These are phyloP conservation scores for Ectemnius cavifrons DNA, from an alignment of 2,888 invertebrate genomes.

Conservation along the genomic window DNA sequence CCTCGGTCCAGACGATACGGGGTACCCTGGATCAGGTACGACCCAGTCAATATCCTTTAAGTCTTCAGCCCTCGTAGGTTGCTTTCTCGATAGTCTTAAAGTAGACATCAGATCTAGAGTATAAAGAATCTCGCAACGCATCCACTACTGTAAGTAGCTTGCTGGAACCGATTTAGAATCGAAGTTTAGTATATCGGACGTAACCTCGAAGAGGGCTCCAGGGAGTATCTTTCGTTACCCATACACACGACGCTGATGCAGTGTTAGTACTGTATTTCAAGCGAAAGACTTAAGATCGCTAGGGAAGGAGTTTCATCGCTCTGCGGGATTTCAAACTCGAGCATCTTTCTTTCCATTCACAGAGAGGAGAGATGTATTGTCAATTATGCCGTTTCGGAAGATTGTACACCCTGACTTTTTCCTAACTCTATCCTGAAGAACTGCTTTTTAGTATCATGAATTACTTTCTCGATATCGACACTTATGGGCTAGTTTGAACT, in stretches of 20 bases:
- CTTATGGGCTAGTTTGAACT: slow-evolving; percentile 38
- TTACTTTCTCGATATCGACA: slow-evolving; percentile 43
- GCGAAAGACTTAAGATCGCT: slow-evolving; percentile 18
- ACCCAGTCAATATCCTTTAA: slow-evolving; percentile 75
- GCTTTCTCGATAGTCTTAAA: slow-evolving; percentile 60
- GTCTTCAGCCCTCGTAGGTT: slow-evolving; percentile 71
- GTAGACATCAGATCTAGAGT: slow-evolving; percentile 49
- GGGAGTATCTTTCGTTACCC: slow-evolving; percentile 37
- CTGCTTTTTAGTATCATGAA: slow-evolving; percentile 50
- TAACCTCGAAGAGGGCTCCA: slow-evolving; percentile 43
- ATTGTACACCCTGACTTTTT: slow-evolving; percentile 52
- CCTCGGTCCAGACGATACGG: slow-evolving; percentile 77
- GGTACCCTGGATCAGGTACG: slow-evolving; percentile 77
- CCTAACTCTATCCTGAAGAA: slow-evolving; percentile 62
- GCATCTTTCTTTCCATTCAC: slow-evolving; percentile 46
- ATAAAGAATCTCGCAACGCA: slow-evolving; percentile 29
- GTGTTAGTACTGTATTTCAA: slow-evolving; percentile 23
- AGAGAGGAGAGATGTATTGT: slow-evolving; percentile 41
- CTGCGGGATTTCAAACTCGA: slow-evolving; percentile 57
- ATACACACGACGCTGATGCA: slow-evolving; percentile 34
- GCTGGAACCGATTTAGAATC: slow-evolving; percentile 45
- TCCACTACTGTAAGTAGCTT: slow-evolving; percentile 47
- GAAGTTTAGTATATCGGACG: slow-evolving; percentile 29
- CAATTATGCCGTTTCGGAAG: slow-evolving; percentile 40
- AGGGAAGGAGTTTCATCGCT: slow-evolving; percentile 25